Evolutionary conservation across 2,113 vertebrate genomes (phyloP), one percentile per base, ranked within the genome.

Genomic region (Scartelaos histophorus): DNA sequence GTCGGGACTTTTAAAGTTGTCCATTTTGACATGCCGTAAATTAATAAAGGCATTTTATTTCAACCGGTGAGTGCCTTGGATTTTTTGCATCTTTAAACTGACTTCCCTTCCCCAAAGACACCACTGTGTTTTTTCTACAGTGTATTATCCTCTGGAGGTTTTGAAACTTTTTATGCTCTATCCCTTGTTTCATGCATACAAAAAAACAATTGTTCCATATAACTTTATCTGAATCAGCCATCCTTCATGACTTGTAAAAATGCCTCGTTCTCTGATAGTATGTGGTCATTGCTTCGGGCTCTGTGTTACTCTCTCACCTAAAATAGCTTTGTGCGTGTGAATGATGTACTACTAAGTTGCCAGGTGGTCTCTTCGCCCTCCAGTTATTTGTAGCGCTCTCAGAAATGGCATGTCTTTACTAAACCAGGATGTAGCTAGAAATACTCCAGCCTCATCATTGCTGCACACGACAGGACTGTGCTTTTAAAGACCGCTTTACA

Each of bases 331-430:
- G 70, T 74, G 73, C 70, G 67, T 69, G 74, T 12, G 9, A 3
- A 62, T 72, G 19, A 69, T 51, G 46, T 74, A 70, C 67, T 57
- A 21, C 73, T 67, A 72, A 70, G 77, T 80, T 87, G 82, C 85
- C 84, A 88, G 84, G 82, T 88, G 87, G 85, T 75, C 65, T 1
- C 67, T 3, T 21, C 65, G 22, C 81, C 78, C 79, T 86, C 80
- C 69, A 79, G 83, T 77, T 80, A 65, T 65, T 54, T 74, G 77
- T 75, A 79, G 60, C 70, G 1, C 54, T 73, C 70, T 66, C 70
- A 21, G 73, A 79, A 85, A 85, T 79, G 68, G 12, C 73, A 22
- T 19, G 0, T 73, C 67, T 83, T 51, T 67, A 13, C 68, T 65
- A 75, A 75, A 77, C 17, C 62, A 68, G 75, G 74, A 64, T 71